phyloP scores from a whole-genome alignment of 2,888 invertebrate species.

The Nomada ruficornis region DNA sequence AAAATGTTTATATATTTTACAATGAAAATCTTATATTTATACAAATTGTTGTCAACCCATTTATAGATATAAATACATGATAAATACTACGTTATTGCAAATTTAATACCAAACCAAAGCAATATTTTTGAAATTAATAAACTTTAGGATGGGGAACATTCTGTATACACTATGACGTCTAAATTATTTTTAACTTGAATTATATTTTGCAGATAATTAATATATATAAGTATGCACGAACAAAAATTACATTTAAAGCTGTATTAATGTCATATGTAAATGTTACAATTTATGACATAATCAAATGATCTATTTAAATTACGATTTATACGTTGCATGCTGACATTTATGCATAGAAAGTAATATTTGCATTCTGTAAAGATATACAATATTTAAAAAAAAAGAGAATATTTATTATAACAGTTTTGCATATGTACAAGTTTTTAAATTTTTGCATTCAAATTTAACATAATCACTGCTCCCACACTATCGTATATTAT shows the following conservation, averaged over 20 bases:
- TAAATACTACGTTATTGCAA: slow-evolving; percentile 27
- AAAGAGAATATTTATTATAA: not conserved
- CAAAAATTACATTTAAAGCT: too few species aligned
- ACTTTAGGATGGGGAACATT: too few species aligned
- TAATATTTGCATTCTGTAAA: too few species aligned
- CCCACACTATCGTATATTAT: not conserved
- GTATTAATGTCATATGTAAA: too few species aligned
- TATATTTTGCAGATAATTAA: not conserved
- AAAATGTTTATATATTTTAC: slow-evolving; percentile 38
- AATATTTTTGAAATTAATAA: not conserved
- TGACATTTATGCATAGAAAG: too few species aligned
- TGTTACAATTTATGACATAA: too few species aligned
- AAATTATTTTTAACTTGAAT: not conserved
- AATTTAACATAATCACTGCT: too few species aligned
- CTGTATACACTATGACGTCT: not conserved
- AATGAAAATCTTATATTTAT: slow-evolving; percentile 45
- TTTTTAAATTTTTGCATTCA: not conserved
- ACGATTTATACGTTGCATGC: too few species aligned
- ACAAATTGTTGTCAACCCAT: slow-evolving; percentile 45
- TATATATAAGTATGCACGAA: too few species aligned
- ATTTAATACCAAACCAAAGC: slow-evolving; percentile 9
- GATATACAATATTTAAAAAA: not conserved
- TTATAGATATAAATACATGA: slow-evolving; percentile 35
- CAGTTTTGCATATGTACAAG: not conserved
- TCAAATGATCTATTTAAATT: too few species aligned